Conservation (phyloP, 92 coral and sea anemone species). For the Epizoanthus rinbou region DNA sequence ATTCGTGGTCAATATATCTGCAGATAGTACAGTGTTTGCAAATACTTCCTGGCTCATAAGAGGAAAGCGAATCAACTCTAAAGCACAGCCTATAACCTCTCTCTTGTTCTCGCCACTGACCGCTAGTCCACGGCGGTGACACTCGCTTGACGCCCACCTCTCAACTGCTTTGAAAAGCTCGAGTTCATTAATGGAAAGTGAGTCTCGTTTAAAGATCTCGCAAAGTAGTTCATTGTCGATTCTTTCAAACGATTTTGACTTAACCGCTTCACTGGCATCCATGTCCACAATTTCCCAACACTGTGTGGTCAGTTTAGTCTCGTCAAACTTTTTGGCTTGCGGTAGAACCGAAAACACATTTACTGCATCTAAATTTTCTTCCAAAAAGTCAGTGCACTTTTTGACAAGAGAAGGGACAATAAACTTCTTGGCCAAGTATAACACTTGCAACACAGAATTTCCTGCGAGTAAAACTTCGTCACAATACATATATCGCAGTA, state of each 20-base stretch:
- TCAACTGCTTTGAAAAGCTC: slow-evolving; percentile 37
- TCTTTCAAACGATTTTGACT: slow-evolving; percentile 18
- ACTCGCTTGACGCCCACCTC: slow-evolving; percentile 16
- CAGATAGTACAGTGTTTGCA: slow-evolving; percentile 20
- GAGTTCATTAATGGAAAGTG: slow-evolving; percentile 31
- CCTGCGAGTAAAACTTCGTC: slow-evolving; percentile 51
- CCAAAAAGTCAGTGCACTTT: slow-evolving; percentile 44
- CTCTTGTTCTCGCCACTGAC: slow-evolving; percentile 9
- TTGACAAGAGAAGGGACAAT: slow-evolving; percentile 52
- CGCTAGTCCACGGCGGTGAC: slow-evolving; percentile 24
- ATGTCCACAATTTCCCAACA: slow-evolving; percentile 59
- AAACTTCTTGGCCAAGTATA: slow-evolving; percentile 62
- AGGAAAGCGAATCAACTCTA: slow-evolving; percentile 31
- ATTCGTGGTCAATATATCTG: slow-evolving; percentile 9
- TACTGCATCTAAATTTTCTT: slow-evolving; percentile 47
- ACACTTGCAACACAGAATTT: slow-evolving; percentile 50
- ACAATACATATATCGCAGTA: slow-evolving; percentile 48
- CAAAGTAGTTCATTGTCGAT: slow-evolving; percentile 34
- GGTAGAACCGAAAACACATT: slow-evolving; percentile 56
- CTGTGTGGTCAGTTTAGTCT: slow-evolving; percentile 36
- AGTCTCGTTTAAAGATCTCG: slow-evolving; percentile 32
- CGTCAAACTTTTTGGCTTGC: slow-evolving; percentile 51
- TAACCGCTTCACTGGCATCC: slow-evolving; percentile 50
- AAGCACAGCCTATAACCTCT: slow-evolving; percentile 5
- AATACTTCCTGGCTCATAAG: slow-evolving; percentile 25